Conservation (phyloP, 2,113 vertebrate species). For the Bothrops jararaca region DNA sequence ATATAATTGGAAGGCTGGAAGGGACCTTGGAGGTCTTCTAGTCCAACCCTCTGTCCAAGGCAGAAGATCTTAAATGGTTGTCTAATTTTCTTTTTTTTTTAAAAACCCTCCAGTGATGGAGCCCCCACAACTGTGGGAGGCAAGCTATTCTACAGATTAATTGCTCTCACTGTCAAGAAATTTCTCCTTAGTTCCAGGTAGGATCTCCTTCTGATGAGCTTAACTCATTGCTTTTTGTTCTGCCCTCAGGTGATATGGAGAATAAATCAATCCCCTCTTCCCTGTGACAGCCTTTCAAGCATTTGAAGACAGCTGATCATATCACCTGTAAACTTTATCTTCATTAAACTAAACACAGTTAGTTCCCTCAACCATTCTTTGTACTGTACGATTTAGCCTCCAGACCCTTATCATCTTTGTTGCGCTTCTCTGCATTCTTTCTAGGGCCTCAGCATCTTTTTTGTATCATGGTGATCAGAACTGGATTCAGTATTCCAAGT, state of each 20-base stretch:
- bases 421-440: too few species aligned
- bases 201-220: background rate
- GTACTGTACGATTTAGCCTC: background rate
- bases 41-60: background rate
- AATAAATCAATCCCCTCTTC: too few species aligned
- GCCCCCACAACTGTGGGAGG: background rate
- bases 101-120: background rate
- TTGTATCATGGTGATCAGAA: too few species aligned
- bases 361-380: background rate
- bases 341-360: background rate
- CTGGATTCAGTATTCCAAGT: too few species aligned
- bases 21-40: background rate
- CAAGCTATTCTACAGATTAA: background rate
- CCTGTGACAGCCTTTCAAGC: background rate
- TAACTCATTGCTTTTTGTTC: background rate
- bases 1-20: background rate
- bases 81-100: background rate
- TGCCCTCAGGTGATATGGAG: too few species aligned
- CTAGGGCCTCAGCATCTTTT: too few species aligned
- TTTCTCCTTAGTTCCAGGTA: background rate
- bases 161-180: background rate
- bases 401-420: background rate
- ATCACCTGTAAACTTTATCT: background rate
- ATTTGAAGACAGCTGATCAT: background rate
- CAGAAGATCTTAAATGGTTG: background rate